These are phyloP conservation scores for Microplitis demolitor DNA, from an alignment of 1,140 invertebrate species.

Conservation along the genomic window DNA sequence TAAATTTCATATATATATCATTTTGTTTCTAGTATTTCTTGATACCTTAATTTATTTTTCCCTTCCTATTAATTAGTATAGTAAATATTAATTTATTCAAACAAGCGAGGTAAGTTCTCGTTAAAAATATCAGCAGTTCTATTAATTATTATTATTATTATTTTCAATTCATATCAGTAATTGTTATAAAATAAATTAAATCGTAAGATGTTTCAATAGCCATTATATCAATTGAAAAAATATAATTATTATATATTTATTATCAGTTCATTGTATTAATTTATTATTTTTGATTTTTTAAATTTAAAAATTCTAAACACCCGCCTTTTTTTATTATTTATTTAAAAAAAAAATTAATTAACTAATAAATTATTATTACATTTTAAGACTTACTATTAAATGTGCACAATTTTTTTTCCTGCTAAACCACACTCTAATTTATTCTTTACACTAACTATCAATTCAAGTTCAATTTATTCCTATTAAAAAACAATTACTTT, in stretches of 20 bases:
- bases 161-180: constrained; percentile 27
- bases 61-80: constrained; percentile 21
- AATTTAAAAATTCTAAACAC: constrained; percentile 51
- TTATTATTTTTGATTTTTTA: constrained; percentile 40
- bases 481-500: too few species aligned
- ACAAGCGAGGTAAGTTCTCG: neutral
- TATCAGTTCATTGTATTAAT: neutral
- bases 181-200: constrained; percentile 19
- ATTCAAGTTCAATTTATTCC: too few species aligned
- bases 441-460: too few species aligned
- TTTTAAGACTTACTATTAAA: neutral
- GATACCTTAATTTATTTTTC: constrained; percentile 6
- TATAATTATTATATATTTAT: too few species aligned
- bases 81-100: constrained; percentile 26
- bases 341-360: too few species aligned
- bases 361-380: neutral
- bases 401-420: neutral
- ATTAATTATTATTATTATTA: constrained; percentile 6
- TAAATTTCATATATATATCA: too few species aligned
- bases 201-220: neutral
- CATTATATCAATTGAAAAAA: constrained; percentile 1
- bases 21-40: neutral
- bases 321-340: too few species aligned
- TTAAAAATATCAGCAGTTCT: constrained; percentile 18
- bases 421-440: neutral